These are phyloP conservation scores for Antigone vipio DNA, from an alignment of 2,113 vertebrate species.

Conservation along the genomic window DNA sequence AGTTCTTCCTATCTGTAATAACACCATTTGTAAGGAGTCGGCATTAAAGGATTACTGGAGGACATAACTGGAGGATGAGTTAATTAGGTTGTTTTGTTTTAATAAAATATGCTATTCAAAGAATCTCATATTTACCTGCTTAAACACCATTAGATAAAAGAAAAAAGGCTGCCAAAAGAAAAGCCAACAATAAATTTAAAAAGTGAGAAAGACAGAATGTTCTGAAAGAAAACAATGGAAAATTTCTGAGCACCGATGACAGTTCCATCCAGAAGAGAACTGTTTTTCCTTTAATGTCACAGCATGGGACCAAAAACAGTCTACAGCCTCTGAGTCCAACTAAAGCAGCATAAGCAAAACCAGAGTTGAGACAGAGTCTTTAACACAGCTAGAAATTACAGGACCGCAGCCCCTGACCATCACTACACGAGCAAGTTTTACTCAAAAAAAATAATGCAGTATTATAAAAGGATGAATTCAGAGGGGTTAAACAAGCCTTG, in stretches of 20 bases:
- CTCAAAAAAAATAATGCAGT: background rate
- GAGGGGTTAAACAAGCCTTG: background rate
- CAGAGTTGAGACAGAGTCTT: background rate
- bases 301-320: background rate
- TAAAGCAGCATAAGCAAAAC: background rate
- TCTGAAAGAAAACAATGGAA: background rate
- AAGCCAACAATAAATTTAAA: background rate
- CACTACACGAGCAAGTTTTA: rapidly evolving
- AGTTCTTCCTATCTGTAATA: slow-evolving; percentile 9
- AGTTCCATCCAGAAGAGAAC: background rate
- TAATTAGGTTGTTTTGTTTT: slow-evolving; percentile 15
- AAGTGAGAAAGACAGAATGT: background rate
- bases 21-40: background rate
- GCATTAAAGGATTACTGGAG: slow-evolving; percentile 14
- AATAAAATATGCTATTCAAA: slow-evolving; percentile 13
- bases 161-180: background rate
- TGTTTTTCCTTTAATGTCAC: background rate
- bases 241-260: background rate
- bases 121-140: background rate
- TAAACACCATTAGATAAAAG: background rate
- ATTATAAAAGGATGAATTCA: background rate
- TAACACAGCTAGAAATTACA: background rate
- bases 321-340: background rate
- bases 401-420: background rate
- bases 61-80: background rate